Evolutionary conservation across 2,888 invertebrate genomes (phyloP), one percentile per base, ranked within the genome.

Genomic region (Desoria tigrina): DNA sequence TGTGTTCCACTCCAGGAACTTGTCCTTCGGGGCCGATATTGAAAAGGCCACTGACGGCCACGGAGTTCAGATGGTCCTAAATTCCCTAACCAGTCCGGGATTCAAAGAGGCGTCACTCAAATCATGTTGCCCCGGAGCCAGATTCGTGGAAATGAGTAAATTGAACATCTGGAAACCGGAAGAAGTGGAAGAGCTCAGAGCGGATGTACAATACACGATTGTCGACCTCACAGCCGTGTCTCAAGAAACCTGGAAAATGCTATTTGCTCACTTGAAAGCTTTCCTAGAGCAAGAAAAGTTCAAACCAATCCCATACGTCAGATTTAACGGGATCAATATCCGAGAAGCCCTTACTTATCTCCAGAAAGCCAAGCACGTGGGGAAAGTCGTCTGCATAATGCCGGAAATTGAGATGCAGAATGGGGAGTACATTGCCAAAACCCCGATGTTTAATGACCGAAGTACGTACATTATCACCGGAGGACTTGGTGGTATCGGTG

Each of bases 401-500:
- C 71, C 71, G 1, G 63, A 68, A 50, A 11, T 68, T 9, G 28
- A 18, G n/a, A 27, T 61, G 54, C 56, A 63, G 21, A 27, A 39
- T 1, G 63, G 59, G 28, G 63, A 65, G 21, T 21, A 28, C 26
- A 27, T 50, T 2, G 54, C 50, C 1, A 28, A 56, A 18, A 68
- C 65, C n/a, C 63, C 61, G 11, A 18, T 61, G 16, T 71, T 71
- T 42, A 65, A 65, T 58, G 61, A 59, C 16, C 24, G 50, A 23
- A 59, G 63, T 18, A 71, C 65, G 2, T 71, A 71, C 28, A 32
- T 71, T 1, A 68, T 71, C 21, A 71, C 68, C 24, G 71, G 71
- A 42, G 71, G 71, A n/a, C 61, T 71, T 24, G 71, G 71, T 23
- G 71, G 68, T 0, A 65, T 71, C 14, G 71, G 71, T 3, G 56